A percentile compares a stretch with the other conserved stretches of the same genome.
Conservation (phyloP, 2,797 vertebrate species). For the Peromyscus nudipes region DNA sequence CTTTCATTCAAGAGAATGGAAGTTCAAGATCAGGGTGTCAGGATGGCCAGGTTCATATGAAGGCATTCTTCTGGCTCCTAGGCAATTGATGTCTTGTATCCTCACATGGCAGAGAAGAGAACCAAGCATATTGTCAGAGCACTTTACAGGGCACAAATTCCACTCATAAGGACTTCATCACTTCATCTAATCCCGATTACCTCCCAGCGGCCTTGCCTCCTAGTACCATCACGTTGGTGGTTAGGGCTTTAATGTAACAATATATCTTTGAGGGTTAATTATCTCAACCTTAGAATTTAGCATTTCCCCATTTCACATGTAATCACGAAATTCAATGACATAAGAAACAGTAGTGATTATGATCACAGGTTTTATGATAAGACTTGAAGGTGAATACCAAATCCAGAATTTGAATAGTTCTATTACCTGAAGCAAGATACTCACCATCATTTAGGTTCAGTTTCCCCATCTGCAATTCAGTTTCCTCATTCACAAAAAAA, state of each 20-base stretch:
- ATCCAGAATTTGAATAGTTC: background rate
- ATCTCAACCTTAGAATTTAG: background rate
- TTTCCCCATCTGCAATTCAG: background rate
- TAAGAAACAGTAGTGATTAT: background rate
- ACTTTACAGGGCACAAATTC: background rate
- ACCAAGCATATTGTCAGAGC: background rate
- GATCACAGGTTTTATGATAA: slow-evolving; percentile 26
- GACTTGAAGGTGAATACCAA: slow-evolving; percentile 9
- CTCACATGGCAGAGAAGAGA: background rate
- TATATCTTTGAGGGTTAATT: slow-evolving; percentile 41
- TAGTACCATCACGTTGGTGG: background rate
- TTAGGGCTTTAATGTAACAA: background rate
- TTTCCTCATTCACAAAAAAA: background rate
- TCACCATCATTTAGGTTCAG: background rate
- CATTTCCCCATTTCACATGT: slow-evolving; percentile 36
- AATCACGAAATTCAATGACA: background rate
- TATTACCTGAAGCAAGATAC: slow-evolving; percentile 1
- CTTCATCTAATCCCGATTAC: background rate
- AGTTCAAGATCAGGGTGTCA: background rate
- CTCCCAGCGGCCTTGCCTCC: background rate
- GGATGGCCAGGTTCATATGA: background rate
- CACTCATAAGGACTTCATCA: background rate
- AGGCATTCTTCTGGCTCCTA: background rate
- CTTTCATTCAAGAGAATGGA: background rate
- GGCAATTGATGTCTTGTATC: background rate